Evolutionary conservation across 2,888 invertebrate species (phyloP), one percentile per base, ranked within the genome.

Genomic region (Eilema caniola): DNA sequence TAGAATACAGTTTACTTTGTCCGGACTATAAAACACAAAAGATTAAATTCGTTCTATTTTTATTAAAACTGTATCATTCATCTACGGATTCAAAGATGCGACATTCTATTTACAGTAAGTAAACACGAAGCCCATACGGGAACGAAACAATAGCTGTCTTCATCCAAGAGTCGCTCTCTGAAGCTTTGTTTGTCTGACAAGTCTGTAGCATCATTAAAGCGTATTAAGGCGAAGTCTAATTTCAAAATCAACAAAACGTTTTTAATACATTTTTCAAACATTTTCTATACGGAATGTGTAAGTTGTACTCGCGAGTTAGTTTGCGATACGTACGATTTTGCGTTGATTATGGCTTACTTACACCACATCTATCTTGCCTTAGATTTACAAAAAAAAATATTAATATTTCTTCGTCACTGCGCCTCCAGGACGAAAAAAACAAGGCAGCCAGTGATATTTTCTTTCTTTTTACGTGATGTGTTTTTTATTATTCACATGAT

Each of bases 401-500:
- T 53, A 53, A 53, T 53, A 53, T 53, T n/a, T 53, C 47, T 53
- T 53, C 53, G n/a, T n/a, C n/a, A 53, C 53, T 53, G 20, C 10
- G n/a, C 53, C n/a, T 53, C 20, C n/a, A 53, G n/a, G 53, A 53
- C 53, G n/a, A 53, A 53, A 53, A 10, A 53, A 20, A 53, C 53
- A 41, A 41, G 16, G 14, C 16, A n/a, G 53, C 53, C 53, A n/a
- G 14, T 16, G 16, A 59, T 59, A 28, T 59, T 59, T 59, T 25
- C 25, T 59, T 25, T 59, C 25, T 59, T 59, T 14, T 59, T 28
- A 59, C 24, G 59, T 57, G 25, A 25, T 59, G 16, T 59, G 59
- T 25, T 59, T 59, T 59, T 59, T 59, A 59, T 59, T 25, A 24
- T 59, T 59, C 14, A 25, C 25, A 28, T 59, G 16, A 59, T 59